Percentiles rank a stretch among this genome's conserved stretches.
Evolutionary conservation across 2,888 invertebrate genomes (phyloP).

Genomic region (Neoitamus cyanurus): DNA sequence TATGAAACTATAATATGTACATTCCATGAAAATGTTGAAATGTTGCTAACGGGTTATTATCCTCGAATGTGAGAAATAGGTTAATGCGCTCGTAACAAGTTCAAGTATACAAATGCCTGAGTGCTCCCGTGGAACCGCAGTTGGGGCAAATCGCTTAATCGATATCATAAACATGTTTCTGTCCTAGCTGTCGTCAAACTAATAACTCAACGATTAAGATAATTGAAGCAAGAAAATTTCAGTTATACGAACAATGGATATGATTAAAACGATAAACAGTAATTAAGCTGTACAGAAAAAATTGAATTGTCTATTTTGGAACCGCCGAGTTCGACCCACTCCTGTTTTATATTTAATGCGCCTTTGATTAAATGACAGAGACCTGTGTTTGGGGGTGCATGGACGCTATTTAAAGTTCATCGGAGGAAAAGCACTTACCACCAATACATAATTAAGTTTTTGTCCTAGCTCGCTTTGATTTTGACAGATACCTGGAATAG

Average conservation of each 20-base stretch:
- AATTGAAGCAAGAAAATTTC: neutral
- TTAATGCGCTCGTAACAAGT: neutral
- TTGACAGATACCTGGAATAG: neutral
- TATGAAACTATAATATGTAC: too few species aligned
- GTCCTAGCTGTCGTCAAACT: neutral
- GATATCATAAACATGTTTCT: neutral
- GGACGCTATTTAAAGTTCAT: neutral
- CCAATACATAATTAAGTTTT: neutral
- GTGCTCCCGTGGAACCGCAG: neutral
- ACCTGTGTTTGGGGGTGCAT: neutral
- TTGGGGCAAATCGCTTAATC: neutral
- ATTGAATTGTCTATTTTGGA: neutral
- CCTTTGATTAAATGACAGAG: neutral
- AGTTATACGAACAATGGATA: neutral
- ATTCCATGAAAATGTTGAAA: too few species aligned
- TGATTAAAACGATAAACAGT: neutral
- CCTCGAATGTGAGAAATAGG: neutral
- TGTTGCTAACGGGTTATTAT: neutral
- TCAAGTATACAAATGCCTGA: neutral
- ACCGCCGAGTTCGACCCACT: neutral
- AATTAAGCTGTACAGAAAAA: neutral
- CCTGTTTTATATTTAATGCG: neutral
- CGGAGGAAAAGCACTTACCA: neutral
- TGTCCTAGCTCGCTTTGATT: constrained; percentile 10
- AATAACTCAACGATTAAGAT: neutral